Conservation (phyloP, 2,888 invertebrate genomes). For the Frankliniella fusca region DNA sequence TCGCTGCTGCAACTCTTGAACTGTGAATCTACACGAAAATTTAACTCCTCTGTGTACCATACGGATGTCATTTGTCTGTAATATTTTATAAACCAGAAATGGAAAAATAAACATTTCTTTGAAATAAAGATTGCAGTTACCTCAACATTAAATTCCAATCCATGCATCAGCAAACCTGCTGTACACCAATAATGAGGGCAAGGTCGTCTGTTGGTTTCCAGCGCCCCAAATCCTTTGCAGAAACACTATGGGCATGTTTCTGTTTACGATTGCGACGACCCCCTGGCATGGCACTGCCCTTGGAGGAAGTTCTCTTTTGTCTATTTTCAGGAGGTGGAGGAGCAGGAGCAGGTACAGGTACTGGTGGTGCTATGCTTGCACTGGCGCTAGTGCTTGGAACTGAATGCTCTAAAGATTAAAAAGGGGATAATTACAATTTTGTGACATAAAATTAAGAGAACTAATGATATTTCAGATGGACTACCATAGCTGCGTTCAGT, state of each 20-base stretch:
- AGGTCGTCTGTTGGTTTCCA: slow-evolving; percentile 99
- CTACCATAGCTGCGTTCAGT: slow-evolving; percentile 1
- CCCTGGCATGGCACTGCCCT: slow-evolving; percentile 45
- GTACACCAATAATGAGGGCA: slow-evolving; percentile 86
- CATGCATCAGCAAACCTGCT: slow-evolving; percentile 59
- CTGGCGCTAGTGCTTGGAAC: slow-evolving; percentile 6
- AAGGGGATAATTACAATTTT: background rate
- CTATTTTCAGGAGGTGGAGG: slow-evolving; percentile 47
- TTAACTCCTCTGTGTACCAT: slow-evolving; percentile 84
- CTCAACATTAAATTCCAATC: background rate
- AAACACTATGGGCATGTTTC: slow-evolving; percentile 63
- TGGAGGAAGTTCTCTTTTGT: slow-evolving; percentile 49
- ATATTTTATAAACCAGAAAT: slow-evolving; percentile 27
- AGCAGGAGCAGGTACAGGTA: slow-evolving; percentile 43
- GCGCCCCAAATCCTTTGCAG: slow-evolving; percentile 80
- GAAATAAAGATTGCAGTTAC: background rate
- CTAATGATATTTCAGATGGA: background rate
- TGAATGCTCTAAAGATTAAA: background rate
- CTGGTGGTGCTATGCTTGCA: slow-evolving; percentile 40
- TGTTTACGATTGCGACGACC: slow-evolving; percentile 57
- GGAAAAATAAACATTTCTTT: background rate
- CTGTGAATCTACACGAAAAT: slow-evolving; percentile 91
- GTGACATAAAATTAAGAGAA: background rate
- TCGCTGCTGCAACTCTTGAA: slow-evolving; percentile 88
- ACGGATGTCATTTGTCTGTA: slow-evolving; percentile 58